phyloP scores from a whole-genome alignment of 2,888 invertebrate species.

The Cephus spinipes region DNA sequence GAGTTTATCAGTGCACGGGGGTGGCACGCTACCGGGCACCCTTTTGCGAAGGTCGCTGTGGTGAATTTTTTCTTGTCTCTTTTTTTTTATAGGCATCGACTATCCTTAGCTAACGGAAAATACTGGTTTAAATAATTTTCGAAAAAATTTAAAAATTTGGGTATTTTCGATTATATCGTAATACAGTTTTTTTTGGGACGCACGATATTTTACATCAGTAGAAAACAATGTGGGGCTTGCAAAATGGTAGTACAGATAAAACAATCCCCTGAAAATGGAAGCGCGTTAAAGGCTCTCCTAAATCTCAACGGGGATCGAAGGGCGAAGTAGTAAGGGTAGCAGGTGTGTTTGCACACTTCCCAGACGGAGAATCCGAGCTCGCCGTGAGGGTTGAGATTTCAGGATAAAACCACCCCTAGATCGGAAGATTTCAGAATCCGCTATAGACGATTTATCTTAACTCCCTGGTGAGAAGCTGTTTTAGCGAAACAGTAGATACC shows the following conservation, averaged over 20 bases:
- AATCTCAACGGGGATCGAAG: not conserved
- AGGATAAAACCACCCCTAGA: not conserved
- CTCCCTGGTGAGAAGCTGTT: not conserved
- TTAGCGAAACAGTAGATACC: not conserved
- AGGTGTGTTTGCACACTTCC: not conserved
- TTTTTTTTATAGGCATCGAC: not conserved
- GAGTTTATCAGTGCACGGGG: conserved; percentile 32
- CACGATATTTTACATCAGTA: too few relatives aligned
- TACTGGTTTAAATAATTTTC: not conserved
- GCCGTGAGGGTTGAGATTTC: not conserved
- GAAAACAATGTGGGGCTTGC: not conserved
- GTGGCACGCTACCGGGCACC: conserved; percentile 9
- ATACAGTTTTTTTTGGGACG: too few relatives aligned
- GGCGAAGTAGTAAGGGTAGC: not conserved
- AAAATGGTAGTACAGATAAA: not conserved
- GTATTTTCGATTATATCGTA: too few relatives aligned
- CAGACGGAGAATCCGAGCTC: not conserved
- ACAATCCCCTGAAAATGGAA: not conserved
- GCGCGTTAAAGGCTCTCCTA: not conserved
- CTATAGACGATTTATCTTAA: not conserved
- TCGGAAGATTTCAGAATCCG: not conserved
- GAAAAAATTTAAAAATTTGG: not conserved
- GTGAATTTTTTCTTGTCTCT: not conserved
- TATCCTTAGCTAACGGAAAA: too few relatives aligned
- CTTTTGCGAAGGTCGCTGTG: not conserved